phyloP scores from a whole-genome alignment of 2,113 vertebrate species.

The Trochalopteron elliotii region DNA sequence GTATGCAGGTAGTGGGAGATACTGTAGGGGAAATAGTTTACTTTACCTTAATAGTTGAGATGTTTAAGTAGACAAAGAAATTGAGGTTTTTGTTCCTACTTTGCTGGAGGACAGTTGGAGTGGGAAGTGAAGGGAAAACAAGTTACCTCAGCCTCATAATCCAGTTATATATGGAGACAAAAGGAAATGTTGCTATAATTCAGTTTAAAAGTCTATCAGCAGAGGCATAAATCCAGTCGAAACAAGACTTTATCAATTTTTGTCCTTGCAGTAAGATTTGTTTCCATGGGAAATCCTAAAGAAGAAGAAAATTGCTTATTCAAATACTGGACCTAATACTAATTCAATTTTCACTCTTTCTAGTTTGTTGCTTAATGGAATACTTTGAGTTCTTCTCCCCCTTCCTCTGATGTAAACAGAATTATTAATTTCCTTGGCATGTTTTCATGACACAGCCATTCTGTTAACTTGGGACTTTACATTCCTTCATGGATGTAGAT shows the following conservation, averaged over 20 bases:
- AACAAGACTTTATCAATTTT: not conserved
- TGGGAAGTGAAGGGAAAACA: not conserved
- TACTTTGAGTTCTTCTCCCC: not conserved
- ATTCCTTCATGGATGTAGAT: not conserved
- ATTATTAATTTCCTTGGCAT: not conserved
- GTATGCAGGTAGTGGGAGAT: not conserved
- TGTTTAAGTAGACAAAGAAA: not conserved
- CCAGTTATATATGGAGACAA: not conserved
- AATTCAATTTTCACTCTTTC: not conserved
- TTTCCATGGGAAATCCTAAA: not conserved
- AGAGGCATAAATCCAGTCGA: not conserved
- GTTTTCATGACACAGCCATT: not conserved
- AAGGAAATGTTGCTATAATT: conserved; percentile 6
- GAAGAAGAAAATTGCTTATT: not conserved
- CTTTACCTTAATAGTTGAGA: not conserved
- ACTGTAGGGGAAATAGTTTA: not conserved
- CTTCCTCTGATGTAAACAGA: not conserved
- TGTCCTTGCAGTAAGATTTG: not conserved
- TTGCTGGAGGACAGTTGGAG: not conserved
- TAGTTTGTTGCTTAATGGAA: not conserved
- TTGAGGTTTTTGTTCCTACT: not conserved
- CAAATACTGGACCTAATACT: not conserved
- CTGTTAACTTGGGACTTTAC: not conserved
- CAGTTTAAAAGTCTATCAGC: not conserved
- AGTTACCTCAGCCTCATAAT: conserved; percentile 4